Conservation (phyloP, 2,113 vertebrate genomes). For the Rhadina sibilatrix region DNA sequence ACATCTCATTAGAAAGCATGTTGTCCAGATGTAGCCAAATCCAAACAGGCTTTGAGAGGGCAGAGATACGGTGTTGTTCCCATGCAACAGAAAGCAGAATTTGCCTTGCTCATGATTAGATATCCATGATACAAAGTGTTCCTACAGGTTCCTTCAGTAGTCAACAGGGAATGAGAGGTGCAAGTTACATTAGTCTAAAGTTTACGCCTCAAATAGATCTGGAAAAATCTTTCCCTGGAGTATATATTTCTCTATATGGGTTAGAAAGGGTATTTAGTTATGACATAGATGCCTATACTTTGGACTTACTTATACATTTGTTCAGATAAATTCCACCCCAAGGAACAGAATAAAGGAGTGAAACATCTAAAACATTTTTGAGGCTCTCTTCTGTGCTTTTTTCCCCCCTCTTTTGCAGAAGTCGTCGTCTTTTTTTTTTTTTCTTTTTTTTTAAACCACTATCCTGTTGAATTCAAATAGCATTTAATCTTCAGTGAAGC, state of each 20-base stretch:
- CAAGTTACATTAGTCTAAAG: not conserved
- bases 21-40: not conserved
- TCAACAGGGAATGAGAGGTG: not conserved
- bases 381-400: not conserved
- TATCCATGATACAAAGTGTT: not conserved
- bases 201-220: not conserved
- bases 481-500: not conserved
- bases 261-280: not conserved
- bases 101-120: not conserved
- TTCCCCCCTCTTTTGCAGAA: not conserved
- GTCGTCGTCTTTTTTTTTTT: not conserved
- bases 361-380: not conserved
- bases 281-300: not conserved
- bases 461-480: not conserved
- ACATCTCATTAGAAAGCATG: rapidly evolving
- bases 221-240: not conserved
- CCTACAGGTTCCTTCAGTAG: not conserved
- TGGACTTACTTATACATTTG: not conserved
- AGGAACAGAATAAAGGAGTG: not conserved
- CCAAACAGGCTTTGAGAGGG: not conserved
- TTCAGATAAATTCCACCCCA: not conserved
- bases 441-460: rapidly evolving
- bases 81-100: not conserved
- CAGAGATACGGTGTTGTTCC: not conserved
- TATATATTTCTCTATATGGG: not conserved